These are phyloP conservation scores for Anthonomus grandis DNA, from an alignment of 1,140 invertebrate species.

Conservation along the genomic window DNA sequence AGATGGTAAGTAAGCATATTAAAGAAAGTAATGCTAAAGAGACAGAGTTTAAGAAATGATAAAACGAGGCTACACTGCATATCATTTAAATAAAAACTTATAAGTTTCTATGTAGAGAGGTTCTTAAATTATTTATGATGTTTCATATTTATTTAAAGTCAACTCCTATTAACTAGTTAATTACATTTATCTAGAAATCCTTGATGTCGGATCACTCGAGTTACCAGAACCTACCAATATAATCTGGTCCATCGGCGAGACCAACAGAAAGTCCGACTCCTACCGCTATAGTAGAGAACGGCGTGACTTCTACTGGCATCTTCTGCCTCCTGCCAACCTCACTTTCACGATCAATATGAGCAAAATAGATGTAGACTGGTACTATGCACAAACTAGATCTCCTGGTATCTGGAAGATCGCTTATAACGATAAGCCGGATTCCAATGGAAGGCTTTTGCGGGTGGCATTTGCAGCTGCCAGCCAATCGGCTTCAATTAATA, in stretches of 20 bases:
- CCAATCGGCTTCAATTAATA: background rate
- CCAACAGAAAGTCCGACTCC: conserved; percentile 2
- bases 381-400: conserved; percentile 13
- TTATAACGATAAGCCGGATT: conserved; percentile 1
- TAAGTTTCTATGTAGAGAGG: too few species aligned
- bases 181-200: too few species aligned
- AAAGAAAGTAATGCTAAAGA: background rate
- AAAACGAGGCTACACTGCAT: too few species aligned
- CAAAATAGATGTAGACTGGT: conserved; percentile 3
- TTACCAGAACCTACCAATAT: conserved; percentile 8
- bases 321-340: conserved; percentile 13
- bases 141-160: background rate
- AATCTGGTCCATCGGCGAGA: conserved; percentile 16
- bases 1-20: conserved; percentile 4
- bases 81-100: too few species aligned
- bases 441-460: background rate
- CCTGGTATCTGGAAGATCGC: conserved; percentile 6
- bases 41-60: background rate
- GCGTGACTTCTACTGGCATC: conserved; percentile 15
- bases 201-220: background rate
- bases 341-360: conserved; percentile 14
- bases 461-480: conserved; percentile 18
- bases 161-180: background rate
- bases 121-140: too few species aligned
- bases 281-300: conserved; percentile 12